Conservation (phyloP, 2,113 vertebrate species). For the Corythornis vintsioides region DNA sequence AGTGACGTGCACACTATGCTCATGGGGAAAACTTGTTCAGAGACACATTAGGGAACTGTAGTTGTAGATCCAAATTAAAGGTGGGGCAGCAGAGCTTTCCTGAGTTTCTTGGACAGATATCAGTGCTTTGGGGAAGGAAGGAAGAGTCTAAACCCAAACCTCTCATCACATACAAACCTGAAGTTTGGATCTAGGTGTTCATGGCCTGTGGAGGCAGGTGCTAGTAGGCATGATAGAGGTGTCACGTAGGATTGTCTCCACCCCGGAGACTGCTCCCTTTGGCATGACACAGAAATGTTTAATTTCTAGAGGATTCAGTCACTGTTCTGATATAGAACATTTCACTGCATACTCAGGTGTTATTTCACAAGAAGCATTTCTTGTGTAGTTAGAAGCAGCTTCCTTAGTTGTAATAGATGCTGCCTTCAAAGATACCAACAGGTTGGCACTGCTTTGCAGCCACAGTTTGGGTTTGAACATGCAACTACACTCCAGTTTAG, state of each 20-base stretch:
- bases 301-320: too few species aligned
- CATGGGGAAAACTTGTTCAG: background rate
- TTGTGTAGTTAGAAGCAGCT: background rate
- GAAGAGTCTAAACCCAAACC: background rate
- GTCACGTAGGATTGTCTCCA: background rate
- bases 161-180: background rate
- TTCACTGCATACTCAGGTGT: background rate
- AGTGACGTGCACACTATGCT: too few species aligned
- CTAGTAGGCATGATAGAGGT: fast-evolving
- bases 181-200: background rate
- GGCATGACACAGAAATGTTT: background rate
- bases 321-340: background rate
- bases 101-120: background rate
- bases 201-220: background rate
- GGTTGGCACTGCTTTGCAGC: background rate
- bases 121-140: background rate
- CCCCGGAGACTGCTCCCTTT: background rate
- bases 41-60: background rate
- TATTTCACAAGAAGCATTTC: background rate
- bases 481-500: background rate
- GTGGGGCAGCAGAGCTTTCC: background rate
- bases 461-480: background rate
- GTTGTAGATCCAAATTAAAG: background rate
- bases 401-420: background rate
- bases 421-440: background rate